These are phyloP conservation scores for Penaeus japonicus DNA, from an alignment of 1,140 invertebrate species.

Conservation along the genomic window DNA sequence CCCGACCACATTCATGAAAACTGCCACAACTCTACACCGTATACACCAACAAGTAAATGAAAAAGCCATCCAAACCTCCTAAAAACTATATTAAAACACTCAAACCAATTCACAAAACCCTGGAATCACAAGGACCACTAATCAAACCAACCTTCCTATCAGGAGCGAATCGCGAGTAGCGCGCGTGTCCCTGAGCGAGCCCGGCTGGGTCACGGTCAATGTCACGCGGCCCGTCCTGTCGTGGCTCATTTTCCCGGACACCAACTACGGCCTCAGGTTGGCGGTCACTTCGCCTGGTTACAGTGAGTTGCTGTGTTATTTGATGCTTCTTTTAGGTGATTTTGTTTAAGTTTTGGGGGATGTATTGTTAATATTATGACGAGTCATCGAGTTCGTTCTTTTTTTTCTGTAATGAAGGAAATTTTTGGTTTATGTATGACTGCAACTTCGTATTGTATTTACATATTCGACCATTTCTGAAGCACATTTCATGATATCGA, in stretches of 20 bases:
- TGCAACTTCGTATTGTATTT: too few species aligned
- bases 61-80: too few species aligned
- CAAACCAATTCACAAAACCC: too few species aligned
- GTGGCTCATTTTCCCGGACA: conserved; percentile 79
- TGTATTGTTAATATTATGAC: neutral
- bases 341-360: neutral
- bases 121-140: too few species aligned
- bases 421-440: too few species aligned
- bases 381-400: neutral
- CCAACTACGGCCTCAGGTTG: conserved; percentile 91
- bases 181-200: conserved; percentile 57
- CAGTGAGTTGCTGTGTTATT: conserved; percentile 46
- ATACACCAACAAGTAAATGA: too few species aligned
- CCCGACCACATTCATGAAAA: too few species aligned
- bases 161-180: conserved; percentile 60
- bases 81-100: too few species aligned
- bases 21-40: too few species aligned
- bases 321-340: conserved; percentile 33
- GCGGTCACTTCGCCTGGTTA: conserved; percentile 69
- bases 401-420: too few species aligned
- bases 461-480: too few species aligned
- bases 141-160: neutral
- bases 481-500: too few species aligned
- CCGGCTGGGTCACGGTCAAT: conserved; percentile 81
- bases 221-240: conserved; percentile 76